phyloP scores from a whole-genome alignment of 1,140 invertebrate species.

The Eulimnadia texana region DNA sequence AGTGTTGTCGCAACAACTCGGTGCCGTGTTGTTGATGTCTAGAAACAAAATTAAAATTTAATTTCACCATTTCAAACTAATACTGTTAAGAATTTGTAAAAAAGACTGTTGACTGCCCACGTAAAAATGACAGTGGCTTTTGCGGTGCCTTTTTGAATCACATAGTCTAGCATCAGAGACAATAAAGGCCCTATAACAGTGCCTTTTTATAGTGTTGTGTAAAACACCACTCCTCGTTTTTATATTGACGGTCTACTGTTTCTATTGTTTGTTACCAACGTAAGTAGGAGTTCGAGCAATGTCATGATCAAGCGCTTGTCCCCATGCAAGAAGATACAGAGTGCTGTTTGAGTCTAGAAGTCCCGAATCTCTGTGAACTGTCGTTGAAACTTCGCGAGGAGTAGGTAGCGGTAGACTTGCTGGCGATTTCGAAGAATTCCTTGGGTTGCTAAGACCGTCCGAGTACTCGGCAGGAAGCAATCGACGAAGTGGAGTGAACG shows the following conservation, averaged over 20 bases:
- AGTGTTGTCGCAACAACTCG: constrained; percentile 18
- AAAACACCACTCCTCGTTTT: no score
- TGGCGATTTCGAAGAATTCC: not conserved
- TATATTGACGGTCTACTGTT: no score
- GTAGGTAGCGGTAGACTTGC: constrained; percentile 39
- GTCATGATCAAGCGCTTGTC: constrained; percentile 86
- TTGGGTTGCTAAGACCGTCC: constrained; percentile 80
- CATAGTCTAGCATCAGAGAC: no score
- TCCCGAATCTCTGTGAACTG: constrained; percentile 48
- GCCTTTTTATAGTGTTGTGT: no score
- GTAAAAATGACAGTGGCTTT: no score
- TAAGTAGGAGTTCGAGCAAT: constrained; percentile 7
- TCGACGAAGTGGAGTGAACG: constrained; percentile 70
- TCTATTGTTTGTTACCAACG: not conserved
- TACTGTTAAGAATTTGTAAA: no score
- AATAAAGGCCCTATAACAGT: no score
- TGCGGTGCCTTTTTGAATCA: no score
- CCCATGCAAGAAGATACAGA: constrained; percentile 44
- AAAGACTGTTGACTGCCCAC: no score
- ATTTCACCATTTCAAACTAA: no score
- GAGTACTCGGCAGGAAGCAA: constrained; percentile 82
- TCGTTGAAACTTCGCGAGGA: constrained; percentile 49
- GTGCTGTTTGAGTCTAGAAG: constrained; percentile 5
- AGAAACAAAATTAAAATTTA: no score
- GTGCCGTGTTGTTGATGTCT: constrained; percentile 20